phyloP scores from a whole-genome alignment of 2,888 invertebrate genomes.

The Chrysolina americana region DNA sequence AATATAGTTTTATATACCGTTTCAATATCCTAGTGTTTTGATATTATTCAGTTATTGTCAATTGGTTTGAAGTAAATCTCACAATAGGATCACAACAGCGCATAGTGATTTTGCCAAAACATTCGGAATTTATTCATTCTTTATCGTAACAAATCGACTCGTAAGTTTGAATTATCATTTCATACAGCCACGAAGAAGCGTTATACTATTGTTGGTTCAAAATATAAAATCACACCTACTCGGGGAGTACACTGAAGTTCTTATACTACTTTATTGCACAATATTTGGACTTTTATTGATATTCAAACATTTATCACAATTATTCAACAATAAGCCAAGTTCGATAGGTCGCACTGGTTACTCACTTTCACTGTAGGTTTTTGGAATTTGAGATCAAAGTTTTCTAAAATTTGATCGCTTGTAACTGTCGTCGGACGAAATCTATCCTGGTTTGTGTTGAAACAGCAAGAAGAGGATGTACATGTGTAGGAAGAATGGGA shows the following conservation, averaged over 20 bases:
- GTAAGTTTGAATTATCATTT: neutral
- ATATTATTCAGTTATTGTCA: slow-evolving; percentile 17
- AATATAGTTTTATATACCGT: neutral
- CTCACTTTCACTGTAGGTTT: slow-evolving; percentile 21
- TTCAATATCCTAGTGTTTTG: neutral
- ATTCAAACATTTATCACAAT: slow-evolving; percentile 50
- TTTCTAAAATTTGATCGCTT: neutral
- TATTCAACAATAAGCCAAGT: slow-evolving; percentile 40
- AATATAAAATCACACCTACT: slow-evolving; percentile 6
- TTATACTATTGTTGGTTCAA: neutral
- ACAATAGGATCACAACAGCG: neutral
- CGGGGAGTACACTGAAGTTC: neutral
- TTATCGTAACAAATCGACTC: neutral
- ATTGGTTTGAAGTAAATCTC: neutral
- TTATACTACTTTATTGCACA: slow-evolving; percentile 42
- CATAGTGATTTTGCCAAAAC: neutral
- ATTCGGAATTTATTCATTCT: neutral
- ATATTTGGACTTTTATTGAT: slow-evolving; percentile 41
- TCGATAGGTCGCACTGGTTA: slow-evolving; percentile 5
- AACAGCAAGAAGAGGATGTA: slow-evolving; percentile 36
- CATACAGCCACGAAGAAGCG: neutral
- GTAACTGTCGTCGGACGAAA: slow-evolving; percentile 19
- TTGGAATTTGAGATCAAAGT: slow-evolving; percentile 13
- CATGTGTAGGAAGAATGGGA: slow-evolving; percentile 40
- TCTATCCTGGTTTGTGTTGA: slow-evolving; percentile 43